Percentiles rank a stretch among this genome's conserved stretches.
phyloP scores from a whole-genome alignment of 2,797 vertebrate species.

The Philypnodon macrostomus region DNA sequence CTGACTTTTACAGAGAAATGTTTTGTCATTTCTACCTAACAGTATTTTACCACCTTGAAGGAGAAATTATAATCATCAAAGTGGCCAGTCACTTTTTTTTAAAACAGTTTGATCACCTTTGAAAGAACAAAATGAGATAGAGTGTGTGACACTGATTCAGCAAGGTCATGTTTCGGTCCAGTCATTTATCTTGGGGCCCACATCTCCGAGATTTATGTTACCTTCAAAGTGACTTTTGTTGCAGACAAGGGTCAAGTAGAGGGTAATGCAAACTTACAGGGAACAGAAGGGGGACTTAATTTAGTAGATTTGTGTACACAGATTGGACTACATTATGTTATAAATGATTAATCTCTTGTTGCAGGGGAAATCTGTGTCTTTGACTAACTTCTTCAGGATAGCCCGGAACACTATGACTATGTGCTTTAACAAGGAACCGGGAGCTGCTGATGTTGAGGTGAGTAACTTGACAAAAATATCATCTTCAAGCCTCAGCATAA shows the following conservation, averaged over 20 bases:
- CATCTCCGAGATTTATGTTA: conserved; percentile 56
- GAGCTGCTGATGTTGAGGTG: conserved; percentile 95
- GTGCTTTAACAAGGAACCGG: conserved; percentile 97
- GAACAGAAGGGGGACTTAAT: conserved; percentile 3
- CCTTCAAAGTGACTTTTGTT: conserved; percentile 46
- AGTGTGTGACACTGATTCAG: conserved; percentile 16
- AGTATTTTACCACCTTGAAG: conserved; percentile 14
- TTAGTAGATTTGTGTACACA: conserved; percentile 1
- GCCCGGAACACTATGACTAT: conserved; percentile 98
- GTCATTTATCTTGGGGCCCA: conserved; percentile 13
- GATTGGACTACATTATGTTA: neutral
- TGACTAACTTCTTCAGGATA: conserved; percentile 99
- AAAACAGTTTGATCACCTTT: conserved; percentile 13
- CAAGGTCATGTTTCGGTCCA: conserved; percentile 41
- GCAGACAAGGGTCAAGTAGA: conserved; percentile 33
- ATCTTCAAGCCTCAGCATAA: too few relatives aligned
- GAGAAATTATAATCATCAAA: conserved; percentile 9
- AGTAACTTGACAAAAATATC: conserved; percentile 29
- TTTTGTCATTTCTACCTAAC: conserved; percentile 21
- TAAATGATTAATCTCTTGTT: too few relatives aligned
- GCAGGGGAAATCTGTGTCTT: conserved; percentile 97
- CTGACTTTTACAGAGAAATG: conserved; percentile 18
- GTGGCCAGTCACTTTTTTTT: conserved; percentile 10
- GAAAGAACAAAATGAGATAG: conserved; percentile 8
- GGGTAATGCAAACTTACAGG: conserved; percentile 25